Conservation (phyloP, 2,113 vertebrate species). For the Thamnaconus septentrionalis region DNA sequence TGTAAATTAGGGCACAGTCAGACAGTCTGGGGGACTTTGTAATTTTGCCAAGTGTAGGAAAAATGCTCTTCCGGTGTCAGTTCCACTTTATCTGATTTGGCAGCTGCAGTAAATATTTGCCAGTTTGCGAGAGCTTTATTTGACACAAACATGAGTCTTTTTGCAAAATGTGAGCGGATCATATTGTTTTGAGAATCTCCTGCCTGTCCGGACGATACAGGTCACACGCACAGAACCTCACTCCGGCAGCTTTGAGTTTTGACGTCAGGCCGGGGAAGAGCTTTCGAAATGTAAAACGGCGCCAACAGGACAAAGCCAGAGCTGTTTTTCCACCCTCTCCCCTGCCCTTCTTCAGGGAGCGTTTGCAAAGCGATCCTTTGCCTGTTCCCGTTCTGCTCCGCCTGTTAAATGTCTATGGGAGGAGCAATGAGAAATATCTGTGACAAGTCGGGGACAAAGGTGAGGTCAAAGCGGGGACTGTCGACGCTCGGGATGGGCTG, state of each 20-base stretch:
- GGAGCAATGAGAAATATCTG: slow-evolving; percentile 22
- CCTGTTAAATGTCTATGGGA: slow-evolving; percentile 11
- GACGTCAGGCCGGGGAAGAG: slow-evolving; percentile 39
- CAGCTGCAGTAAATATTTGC: slow-evolving; percentile 6
- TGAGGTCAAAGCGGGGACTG: slow-evolving; percentile 24
- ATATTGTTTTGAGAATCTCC: slow-evolving; percentile 8
- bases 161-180: slow-evolving; percentile 1
- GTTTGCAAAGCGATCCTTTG: slow-evolving; percentile 44
- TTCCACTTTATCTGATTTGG: slow-evolving; percentile 7
- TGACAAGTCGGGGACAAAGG: slow-evolving; percentile 31
- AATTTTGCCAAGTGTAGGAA: not conserved
- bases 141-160: not conserved
- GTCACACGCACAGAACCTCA: slow-evolving; percentile 23
- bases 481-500: slow-evolving; percentile 37
- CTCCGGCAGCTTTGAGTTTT: slow-evolving; percentile 36
- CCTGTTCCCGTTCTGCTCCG: not conserved
- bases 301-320: slow-evolving; percentile 41
- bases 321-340: slow-evolving; percentile 32
- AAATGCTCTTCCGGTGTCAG: not conserved
- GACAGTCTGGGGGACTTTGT: not conserved
- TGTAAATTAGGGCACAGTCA: not conserved
- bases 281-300: slow-evolving; percentile 53
- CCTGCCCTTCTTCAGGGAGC: not conserved
- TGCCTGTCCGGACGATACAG: not conserved
- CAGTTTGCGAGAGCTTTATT: slow-evolving; percentile 8